These are phyloP conservation scores for Coryphaenoides rupestris DNA, from an alignment of 2,113 vertebrate genomes.

Conservation along the genomic window DNA sequence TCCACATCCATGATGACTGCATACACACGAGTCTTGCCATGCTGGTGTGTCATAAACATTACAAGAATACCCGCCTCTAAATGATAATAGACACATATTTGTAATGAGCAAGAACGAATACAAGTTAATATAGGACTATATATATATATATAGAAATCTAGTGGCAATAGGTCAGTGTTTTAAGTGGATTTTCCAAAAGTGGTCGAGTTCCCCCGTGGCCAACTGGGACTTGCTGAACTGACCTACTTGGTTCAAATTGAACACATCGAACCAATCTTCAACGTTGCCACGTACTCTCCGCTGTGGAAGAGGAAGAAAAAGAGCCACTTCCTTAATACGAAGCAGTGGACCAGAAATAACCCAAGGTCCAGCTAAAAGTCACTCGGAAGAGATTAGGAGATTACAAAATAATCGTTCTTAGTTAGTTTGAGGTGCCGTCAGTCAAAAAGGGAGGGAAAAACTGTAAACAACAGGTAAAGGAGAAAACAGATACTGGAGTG, in stretches of 20 bases:
- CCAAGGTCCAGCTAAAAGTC: not conserved
- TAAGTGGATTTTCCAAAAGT: conserved; percentile 8
- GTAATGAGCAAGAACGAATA: too few relatives aligned
- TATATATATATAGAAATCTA: not conserved
- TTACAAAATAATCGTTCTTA: not conserved
- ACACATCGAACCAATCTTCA: conserved; percentile 9
- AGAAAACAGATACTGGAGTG: too few relatives aligned
- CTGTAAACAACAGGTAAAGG: not conserved
- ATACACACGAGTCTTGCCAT: too few relatives aligned
- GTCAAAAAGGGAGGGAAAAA: not conserved
- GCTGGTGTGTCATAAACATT: too few relatives aligned
- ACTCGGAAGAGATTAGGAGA: not conserved
- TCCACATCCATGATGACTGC: too few relatives aligned
- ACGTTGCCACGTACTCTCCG: not conserved
- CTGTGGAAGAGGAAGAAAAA: conserved; percentile 43
- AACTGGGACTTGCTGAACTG: conserved; percentile 21
- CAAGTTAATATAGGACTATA: too few relatives aligned
- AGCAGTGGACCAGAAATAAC: conserved; percentile 4
- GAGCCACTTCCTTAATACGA: conserved; percentile 43
- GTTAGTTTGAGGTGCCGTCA: not conserved
- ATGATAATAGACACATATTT: too few relatives aligned
- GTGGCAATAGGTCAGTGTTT: not conserved
- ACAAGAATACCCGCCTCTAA: too few relatives aligned
- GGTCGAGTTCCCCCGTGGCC: conserved; percentile 11
- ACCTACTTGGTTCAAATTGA: conserved; percentile 29